These are phyloP conservation scores for Bombus impatiens DNA, from an alignment of 1,140 invertebrate species.

Conservation along the genomic window DNA sequence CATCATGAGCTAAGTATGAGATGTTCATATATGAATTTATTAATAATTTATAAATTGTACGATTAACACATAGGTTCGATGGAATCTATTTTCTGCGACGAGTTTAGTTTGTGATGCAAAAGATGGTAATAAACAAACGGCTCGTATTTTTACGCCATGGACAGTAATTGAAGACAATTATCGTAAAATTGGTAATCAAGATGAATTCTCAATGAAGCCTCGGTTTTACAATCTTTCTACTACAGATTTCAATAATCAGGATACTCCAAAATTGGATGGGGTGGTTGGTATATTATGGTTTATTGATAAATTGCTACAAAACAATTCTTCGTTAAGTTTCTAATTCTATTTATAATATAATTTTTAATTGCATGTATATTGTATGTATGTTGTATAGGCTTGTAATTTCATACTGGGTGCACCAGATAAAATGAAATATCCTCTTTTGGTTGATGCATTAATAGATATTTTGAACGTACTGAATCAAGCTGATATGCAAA, in stretches of 20 bases:
- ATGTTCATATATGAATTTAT: background rate
- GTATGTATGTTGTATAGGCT: slow-evolving; percentile 81
- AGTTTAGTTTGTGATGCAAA: slow-evolving; percentile 83
- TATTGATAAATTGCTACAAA: background rate
- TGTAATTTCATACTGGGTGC: slow-evolving; percentile 96
- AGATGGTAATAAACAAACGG: slow-evolving; percentile 83
- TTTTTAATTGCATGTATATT: background rate
- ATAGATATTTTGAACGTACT: slow-evolving; percentile 90
- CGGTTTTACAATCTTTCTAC: slow-evolving; percentile 93
- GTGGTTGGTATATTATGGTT: slow-evolving; percentile 82
- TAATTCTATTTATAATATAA: background rate
- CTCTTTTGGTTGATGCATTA: slow-evolving; percentile 91
- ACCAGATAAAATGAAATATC: slow-evolving; percentile 95
- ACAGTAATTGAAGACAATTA: slow-evolving; percentile 92
- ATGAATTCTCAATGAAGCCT: slow-evolving; percentile 91
- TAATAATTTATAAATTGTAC: background rate
- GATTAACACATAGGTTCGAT: slow-evolving; percentile 87
- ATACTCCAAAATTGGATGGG: slow-evolving; percentile 95
- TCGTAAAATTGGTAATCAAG: slow-evolving; percentile 87
- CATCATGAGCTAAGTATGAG: background rate
- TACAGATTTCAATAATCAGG: slow-evolving; percentile 89
- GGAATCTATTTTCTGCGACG: slow-evolving; percentile 90
- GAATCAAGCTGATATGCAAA: slow-evolving; percentile 84
- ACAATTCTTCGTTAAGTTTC: background rate
- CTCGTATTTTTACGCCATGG: slow-evolving; percentile 89